phyloP scores from a whole-genome alignment of 1,140 invertebrate genomes.

The Zaprionus vittiger region DNA sequence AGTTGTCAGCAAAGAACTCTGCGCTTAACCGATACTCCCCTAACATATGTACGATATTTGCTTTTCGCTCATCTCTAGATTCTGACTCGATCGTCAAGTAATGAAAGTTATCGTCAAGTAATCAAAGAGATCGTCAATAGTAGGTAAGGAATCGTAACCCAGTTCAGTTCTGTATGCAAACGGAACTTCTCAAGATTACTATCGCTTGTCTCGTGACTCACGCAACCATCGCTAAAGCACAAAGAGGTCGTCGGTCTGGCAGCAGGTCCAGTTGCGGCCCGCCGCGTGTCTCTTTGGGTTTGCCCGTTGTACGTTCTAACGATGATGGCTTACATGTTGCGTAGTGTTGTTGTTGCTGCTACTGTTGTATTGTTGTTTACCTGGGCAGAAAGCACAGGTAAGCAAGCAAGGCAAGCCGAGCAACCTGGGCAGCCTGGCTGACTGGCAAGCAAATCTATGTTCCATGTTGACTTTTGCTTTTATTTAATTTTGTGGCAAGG shows the following conservation, averaged over 20 bases:
- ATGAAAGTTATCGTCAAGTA: too few species aligned
- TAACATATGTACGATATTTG: too few species aligned
- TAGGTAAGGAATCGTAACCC: too few species aligned
- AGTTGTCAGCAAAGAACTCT: too few species aligned
- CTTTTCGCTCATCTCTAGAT: too few species aligned
- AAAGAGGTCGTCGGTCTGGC: slow-evolving; percentile 31
- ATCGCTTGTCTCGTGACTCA: slow-evolving; percentile 20
- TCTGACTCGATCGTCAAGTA: too few species aligned
- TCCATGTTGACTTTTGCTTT: slow-evolving; percentile 82
- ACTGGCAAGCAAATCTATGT: slow-evolving; percentile 76
- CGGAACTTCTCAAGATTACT: neutral
- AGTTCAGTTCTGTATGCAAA: neutral
- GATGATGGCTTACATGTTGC: slow-evolving; percentile 76
- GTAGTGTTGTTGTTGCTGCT: slow-evolving; percentile 37
- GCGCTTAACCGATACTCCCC: too few species aligned
- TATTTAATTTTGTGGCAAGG: slow-evolving; percentile 82
- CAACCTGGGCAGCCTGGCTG: slow-evolving; percentile 14
- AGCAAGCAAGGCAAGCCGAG: slow-evolving; percentile 55
- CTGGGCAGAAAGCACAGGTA: slow-evolving; percentile 63
- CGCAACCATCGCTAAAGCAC: slow-evolving; percentile 20
- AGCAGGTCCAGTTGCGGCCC: slow-evolving; percentile 37
- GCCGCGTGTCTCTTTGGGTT: slow-evolving; percentile 15
- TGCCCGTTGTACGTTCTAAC: slow-evolving; percentile 66
- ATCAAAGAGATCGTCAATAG: too few species aligned
- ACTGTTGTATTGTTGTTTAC: slow-evolving; percentile 62